phyloP scores from a whole-genome alignment of 2,888 invertebrate species.

The Rotaria socialis region DNA sequence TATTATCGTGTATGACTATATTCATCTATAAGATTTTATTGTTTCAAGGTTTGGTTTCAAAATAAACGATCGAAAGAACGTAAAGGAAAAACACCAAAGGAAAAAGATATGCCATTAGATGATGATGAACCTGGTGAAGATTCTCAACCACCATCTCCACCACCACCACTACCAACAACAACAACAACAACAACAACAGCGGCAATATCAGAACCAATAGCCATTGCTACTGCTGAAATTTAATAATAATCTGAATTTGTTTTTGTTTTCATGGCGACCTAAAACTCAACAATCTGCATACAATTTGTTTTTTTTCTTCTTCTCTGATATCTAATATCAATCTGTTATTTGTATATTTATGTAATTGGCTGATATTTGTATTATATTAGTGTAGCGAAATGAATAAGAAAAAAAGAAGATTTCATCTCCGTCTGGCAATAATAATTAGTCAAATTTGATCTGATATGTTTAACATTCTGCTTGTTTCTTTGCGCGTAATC shows the following conservation, averaged over 20 bases:
- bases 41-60: conserved; percentile 60
- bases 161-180: background rate
- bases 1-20: background rate
- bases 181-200: background rate
- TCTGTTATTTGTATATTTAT: background rate
- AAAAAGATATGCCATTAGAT: background rate
- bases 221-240: background rate
- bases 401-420: background rate
- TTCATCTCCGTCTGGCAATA: conserved; percentile 10
- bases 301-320: no score
- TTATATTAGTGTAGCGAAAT: background rate
- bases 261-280: no score
- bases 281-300: no score
- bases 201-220: background rate
- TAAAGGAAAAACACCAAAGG: background rate
- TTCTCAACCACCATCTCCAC: background rate
- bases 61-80: conserved; percentile 77
- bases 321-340: no score
- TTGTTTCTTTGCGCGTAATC: background rate
- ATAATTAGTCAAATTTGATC: background rate
- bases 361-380: background rate
- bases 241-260: background rate
- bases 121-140: background rate
- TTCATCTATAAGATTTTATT: background rate
- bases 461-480: background rate